Conservation (phyloP, 2,797 vertebrate species). For the Scomberomorus guttatus region DNA sequence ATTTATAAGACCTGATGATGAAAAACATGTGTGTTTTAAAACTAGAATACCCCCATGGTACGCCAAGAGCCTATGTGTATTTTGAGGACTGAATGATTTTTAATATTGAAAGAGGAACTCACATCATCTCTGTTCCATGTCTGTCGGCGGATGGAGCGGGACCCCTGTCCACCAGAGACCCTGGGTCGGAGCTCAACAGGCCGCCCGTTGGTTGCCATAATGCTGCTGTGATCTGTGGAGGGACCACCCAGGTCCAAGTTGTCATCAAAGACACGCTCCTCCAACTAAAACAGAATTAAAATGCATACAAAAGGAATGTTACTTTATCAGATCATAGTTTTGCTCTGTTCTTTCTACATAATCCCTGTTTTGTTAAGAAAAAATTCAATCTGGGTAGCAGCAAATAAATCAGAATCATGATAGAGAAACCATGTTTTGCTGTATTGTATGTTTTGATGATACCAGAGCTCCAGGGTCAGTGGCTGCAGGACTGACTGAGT, state of each 20-base stretch:
- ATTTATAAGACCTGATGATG: background rate
- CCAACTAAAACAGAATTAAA: slow-evolving; percentile 80
- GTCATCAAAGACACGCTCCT: slow-evolving; percentile 93
- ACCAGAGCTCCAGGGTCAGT: slow-evolving; percentile 89
- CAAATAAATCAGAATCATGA: background rate
- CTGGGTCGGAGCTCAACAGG: slow-evolving; percentile 87
- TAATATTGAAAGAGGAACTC: slow-evolving; percentile 58
- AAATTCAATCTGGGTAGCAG: background rate
- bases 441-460: slow-evolving; percentile 23
- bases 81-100: background rate
- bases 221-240: slow-evolving; percentile 83
- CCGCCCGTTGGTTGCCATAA: slow-evolving; percentile 85
- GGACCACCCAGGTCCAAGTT: slow-evolving; percentile 89
- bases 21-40: background rate
- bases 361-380: background rate
- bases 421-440: background rate
- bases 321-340: background rate
- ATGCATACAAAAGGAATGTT: background rate
- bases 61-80: background rate
- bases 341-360: background rate
- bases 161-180: slow-evolving; percentile 83
- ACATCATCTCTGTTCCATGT: slow-evolving; percentile 98
- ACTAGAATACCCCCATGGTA: background rate
- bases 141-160: slow-evolving; percentile 92
- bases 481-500: slow-evolving; percentile 96